Evolutionary conservation across 1,140 invertebrate species (phyloP).

Genomic region (Acyrthosiphon pisum): DNA sequence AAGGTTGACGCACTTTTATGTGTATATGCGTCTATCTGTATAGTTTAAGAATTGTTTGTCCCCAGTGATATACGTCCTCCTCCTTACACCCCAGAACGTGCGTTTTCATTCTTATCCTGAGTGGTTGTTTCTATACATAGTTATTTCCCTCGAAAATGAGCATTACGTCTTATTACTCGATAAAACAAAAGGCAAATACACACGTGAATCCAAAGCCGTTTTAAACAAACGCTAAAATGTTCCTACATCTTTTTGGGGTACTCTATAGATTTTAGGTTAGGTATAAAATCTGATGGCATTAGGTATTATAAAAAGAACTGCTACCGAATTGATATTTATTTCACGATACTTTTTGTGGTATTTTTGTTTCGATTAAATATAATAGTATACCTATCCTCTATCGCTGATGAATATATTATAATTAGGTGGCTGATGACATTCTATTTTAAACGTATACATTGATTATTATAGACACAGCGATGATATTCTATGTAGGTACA

Average conservation of each 20-base stretch:
- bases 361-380: no score
- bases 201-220: neutral
- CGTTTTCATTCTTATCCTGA: neutral
- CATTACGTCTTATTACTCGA: neutral
- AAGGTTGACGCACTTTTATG: neutral
- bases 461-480: no score
- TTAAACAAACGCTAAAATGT: neutral
- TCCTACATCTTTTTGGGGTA: neutral
- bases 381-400: no score
- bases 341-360: no score
- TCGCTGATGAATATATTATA: no score
- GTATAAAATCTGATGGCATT: neutral
- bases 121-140: neutral
- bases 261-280: neutral
- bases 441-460: no score
- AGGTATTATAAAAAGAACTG: neutral
- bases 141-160: neutral
- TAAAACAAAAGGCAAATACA: neutral
- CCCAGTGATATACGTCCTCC: neutral
- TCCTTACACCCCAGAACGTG: neutral
- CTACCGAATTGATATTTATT: no score
- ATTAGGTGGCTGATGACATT: no score
- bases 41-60: conserved; percentile 7
- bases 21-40: neutral
- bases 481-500: no score